Percentiles rank a stretch among this genome's conserved stretches.
Conservation (phyloP, 2,113 vertebrate species). For the Hymenochirus boettgeri region DNA sequence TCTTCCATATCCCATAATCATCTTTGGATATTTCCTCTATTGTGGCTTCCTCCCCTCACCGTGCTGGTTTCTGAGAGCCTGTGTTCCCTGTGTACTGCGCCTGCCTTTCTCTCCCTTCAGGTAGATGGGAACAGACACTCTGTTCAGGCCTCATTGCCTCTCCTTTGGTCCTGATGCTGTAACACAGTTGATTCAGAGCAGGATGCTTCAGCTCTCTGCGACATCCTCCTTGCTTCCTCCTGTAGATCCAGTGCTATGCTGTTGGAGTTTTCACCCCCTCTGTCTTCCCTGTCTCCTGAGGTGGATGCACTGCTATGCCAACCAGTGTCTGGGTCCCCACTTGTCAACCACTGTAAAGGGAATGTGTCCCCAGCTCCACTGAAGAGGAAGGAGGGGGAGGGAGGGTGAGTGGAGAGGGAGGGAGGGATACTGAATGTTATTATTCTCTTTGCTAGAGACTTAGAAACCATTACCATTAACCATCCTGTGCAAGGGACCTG, state of each 20-base stretch:
- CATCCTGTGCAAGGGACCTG: neutral
- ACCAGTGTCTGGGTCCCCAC: slow-evolving; percentile 28
- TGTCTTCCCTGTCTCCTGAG: slow-evolving; percentile 11
- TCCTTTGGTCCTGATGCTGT: slow-evolving; percentile 36
- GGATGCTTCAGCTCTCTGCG: slow-evolving; percentile 35
- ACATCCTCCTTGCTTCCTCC: slow-evolving; percentile 29
- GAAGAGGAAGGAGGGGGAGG: slow-evolving; percentile 18
- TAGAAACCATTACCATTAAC: slow-evolving; percentile 9
- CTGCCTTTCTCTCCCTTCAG: slow-evolving; percentile 13
- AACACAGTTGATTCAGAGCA: slow-evolving; percentile 29
- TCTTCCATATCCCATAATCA: neutral
- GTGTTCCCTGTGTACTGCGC: slow-evolving; percentile 18
- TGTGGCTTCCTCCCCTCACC: slow-evolving; percentile 11
- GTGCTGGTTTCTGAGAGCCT: neutral
- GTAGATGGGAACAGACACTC: slow-evolving; percentile 18
- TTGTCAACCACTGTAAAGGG: slow-evolving; percentile 25
- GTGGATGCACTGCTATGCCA: slow-evolving; percentile 20
- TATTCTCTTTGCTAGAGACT: slow-evolving; percentile 7
- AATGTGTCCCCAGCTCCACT: slow-evolving; percentile 32
- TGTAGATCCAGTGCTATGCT: slow-evolving; percentile 12
- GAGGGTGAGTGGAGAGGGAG: slow-evolving; percentile 25
- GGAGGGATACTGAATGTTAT: slow-evolving; percentile 26
- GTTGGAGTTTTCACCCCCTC: slow-evolving; percentile 18
- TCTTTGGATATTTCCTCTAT: neutral
- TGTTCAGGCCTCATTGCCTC: slow-evolving; percentile 37